phyloP scores from a whole-genome alignment of 2,888 invertebrate species.

The Rhimphoctona megacephalus region DNA sequence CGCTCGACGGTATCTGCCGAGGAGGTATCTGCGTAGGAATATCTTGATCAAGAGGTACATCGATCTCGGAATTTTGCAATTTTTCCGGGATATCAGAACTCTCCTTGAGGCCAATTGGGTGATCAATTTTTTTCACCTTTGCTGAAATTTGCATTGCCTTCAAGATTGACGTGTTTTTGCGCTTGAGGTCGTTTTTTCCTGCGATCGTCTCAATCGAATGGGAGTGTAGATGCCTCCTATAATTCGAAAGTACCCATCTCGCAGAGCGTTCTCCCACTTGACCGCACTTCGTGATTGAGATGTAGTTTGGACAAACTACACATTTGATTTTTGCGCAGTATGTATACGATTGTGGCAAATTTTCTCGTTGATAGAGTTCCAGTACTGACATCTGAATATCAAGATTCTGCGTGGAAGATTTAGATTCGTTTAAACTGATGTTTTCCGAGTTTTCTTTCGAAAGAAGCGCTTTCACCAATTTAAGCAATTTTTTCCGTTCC shows the following conservation, averaged over 20 bases:
- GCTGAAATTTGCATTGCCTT: slow-evolving; percentile 12
- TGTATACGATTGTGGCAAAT: slow-evolving; percentile 40
- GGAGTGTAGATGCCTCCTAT: slow-evolving; percentile 46
- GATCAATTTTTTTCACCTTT: slow-evolving; percentile 12
- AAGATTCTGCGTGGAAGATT: slow-evolving; percentile 28
- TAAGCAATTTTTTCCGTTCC: slow-evolving; percentile 28
- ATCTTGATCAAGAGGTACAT: slow-evolving; percentile 15
- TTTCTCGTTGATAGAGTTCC: slow-evolving; percentile 39
- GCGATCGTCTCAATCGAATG: slow-evolving; percentile 25
- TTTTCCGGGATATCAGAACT: slow-evolving; percentile 22
- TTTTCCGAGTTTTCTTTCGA: slow-evolving; percentile 15
- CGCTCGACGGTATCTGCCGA: too few species aligned
- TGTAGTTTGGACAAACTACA: slow-evolving; percentile 25
- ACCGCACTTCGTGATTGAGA: slow-evolving; percentile 49
- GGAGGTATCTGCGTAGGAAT: background rate
- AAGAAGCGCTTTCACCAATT: slow-evolving; percentile 35
- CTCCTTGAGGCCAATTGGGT: slow-evolving; percentile 18
- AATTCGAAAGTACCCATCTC: slow-evolving; percentile 58
- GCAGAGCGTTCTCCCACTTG: slow-evolving; percentile 9
- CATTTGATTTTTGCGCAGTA: slow-evolving; percentile 51
- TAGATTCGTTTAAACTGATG: background rate
- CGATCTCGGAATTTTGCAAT: slow-evolving; percentile 14
- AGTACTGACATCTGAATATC: slow-evolving; percentile 36
- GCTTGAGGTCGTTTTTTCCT: slow-evolving; percentile 18
- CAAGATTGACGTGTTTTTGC: slow-evolving; percentile 29